Conservation (phyloP, 2,888 invertebrate genomes). For the Dexiosoma caninum region DNA sequence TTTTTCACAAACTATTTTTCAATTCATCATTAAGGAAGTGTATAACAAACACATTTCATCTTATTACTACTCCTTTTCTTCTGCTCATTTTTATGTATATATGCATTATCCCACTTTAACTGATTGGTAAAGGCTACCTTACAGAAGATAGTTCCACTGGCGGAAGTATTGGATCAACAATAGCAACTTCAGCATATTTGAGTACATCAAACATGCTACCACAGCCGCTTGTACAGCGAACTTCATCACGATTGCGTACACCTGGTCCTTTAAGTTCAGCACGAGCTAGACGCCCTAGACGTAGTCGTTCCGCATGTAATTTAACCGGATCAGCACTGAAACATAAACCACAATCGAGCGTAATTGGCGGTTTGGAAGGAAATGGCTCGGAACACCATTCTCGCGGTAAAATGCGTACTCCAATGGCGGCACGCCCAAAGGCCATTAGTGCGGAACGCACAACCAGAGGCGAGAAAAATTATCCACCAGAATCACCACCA, state of each 20-base stretch:
- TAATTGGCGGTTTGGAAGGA: neutral
- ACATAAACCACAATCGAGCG: slow-evolving; percentile 48
- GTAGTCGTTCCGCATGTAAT: slow-evolving; percentile 75
- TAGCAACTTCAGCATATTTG: slow-evolving; percentile 58
- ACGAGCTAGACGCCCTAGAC: slow-evolving; percentile 72
- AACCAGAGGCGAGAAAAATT: slow-evolving; percentile 63
- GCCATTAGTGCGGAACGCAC: slow-evolving; percentile 76
- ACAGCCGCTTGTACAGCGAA: slow-evolving; percentile 44
- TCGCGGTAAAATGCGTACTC: slow-evolving; percentile 74
- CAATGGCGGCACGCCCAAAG: slow-evolving; percentile 70
- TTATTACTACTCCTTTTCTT: slow-evolving; percentile 56
- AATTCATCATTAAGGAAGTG: slow-evolving; percentile 26
- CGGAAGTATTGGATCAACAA: slow-evolving; percentile 51
- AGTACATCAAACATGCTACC: slow-evolving; percentile 42
- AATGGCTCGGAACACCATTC: slow-evolving; percentile 66
- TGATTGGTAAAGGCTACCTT: slow-evolving; percentile 75
- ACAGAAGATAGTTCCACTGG: slow-evolving; percentile 76
- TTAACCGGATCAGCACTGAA: slow-evolving; percentile 61
- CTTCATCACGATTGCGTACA: slow-evolving; percentile 67
- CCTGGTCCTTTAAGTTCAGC: slow-evolving; percentile 76
- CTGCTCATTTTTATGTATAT: slow-evolving; percentile 51
- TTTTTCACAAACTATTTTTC: neutral
- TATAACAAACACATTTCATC: slow-evolving; percentile 43
- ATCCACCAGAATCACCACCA: slow-evolving; percentile 67
- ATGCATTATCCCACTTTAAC: slow-evolving; percentile 50